A percentile compares a stretch with the other conserved stretches of the same genome.
Evolutionary conservation across 2,888 invertebrate genomes (phyloP).

Genomic region (Allophyes oxyacanthae): DNA sequence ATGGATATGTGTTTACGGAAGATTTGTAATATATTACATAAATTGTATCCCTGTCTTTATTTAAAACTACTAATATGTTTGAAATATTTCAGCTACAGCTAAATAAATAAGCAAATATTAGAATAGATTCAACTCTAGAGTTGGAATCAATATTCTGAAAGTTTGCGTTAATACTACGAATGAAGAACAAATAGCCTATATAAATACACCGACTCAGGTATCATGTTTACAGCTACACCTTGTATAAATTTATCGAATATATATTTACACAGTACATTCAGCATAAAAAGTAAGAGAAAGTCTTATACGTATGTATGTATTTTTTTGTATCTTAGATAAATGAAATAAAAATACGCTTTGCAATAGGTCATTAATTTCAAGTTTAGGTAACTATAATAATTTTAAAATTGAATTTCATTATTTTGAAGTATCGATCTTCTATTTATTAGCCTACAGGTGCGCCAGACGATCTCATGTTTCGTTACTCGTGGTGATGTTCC

Average conservation of each 20-base stretch:
- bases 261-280: too few species aligned
- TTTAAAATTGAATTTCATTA: too few species aligned
- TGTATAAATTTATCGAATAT: neutral
- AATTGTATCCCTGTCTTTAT: slow-evolving; percentile 12
- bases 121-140: slow-evolving; percentile 10
- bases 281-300: too few species aligned
- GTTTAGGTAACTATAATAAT: too few species aligned
- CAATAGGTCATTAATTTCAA: too few species aligned
- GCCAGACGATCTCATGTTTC: too few species aligned
- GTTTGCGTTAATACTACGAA: slow-evolving; percentile 3
- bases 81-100: slow-evolving; percentile 10
- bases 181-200: slow-evolving; percentile 17
- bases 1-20: slow-evolving; percentile 32
- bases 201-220: slow-evolving; percentile 20
- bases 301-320: too few species aligned
- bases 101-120: slow-evolving; percentile 21
- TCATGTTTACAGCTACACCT: slow-evolving; percentile 2
- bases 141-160: slow-evolving; percentile 27
- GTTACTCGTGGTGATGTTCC: too few species aligned
- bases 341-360: too few species aligned
- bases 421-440: too few species aligned
- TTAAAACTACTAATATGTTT: slow-evolving; percentile 11
- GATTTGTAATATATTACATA: slow-evolving; percentile 1
- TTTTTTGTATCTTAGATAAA: too few species aligned
- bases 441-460: too few species aligned